Percentiles rank a stretch among this genome's conserved stretches.
Conservation (phyloP, 2,113 vertebrate genomes). For the Melierax canorus region DNA sequence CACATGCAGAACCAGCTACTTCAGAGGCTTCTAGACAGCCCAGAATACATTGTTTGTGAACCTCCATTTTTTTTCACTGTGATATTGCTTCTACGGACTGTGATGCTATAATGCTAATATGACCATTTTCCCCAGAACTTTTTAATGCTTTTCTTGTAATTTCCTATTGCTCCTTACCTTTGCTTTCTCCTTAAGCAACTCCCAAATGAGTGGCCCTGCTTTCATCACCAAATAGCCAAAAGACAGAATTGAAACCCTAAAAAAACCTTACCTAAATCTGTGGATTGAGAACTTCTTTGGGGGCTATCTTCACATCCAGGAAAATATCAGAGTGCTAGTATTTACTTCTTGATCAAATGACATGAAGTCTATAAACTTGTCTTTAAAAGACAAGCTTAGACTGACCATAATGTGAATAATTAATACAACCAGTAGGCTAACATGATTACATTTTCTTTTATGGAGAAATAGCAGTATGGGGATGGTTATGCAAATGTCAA, state of each 20-base stretch:
- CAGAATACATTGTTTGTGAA: not conserved
- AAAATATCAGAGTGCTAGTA: not conserved
- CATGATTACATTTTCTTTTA: not conserved
- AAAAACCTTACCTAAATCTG: not conserved
- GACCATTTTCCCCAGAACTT: not conserved
- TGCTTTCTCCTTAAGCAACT: not conserved
- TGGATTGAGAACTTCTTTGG: not conserved
- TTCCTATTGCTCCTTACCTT: not conserved
- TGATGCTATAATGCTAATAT: not conserved
- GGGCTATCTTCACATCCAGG: not conserved
- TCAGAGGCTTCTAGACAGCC: not conserved
- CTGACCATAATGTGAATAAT: not conserved
- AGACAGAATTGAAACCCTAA: not conserved
- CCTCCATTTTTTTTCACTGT: not conserved
- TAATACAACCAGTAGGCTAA: not conserved
- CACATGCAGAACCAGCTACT: not conserved
- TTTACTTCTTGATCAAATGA: not conserved
- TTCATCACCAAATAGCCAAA: not conserved
- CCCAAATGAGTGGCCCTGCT: not conserved
- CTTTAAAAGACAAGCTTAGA: not conserved
- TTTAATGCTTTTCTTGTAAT: not conserved
- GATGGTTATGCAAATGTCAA: not conserved
- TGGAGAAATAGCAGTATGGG: not conserved
- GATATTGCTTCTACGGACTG: not conserved
- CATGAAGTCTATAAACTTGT: not conserved